Evolutionary conservation across 2,113 vertebrate genomes (phyloP), one percentile per base, ranked within the genome.

Genomic region (Aptenodytes patagonicus): DNA sequence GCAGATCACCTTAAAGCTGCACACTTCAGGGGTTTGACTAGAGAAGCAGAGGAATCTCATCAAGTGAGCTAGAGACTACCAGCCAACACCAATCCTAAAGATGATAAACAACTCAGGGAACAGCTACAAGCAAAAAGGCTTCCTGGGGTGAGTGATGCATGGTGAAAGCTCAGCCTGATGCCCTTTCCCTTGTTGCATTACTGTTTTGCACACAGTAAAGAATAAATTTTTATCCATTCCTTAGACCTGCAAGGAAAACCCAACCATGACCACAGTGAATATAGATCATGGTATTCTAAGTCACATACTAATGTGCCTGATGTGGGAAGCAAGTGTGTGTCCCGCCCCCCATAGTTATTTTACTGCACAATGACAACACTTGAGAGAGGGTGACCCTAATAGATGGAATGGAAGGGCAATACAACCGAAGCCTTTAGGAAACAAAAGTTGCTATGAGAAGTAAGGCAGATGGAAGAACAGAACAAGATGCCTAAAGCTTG

Each of bases 291-390:
- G 52, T 31, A 52, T 54, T 94, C 18, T 40, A 55, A 91, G 26
- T 34, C 62, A 62, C 0, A 0, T 4, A 44, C n/a, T 28, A 34
- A 25, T 1, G 2, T 16, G 40, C 22, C 38, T 17, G 29, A 84
- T 11, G 26, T 4, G 28, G 40, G 60, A 81, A 75, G 18, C 16
- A 51, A 75, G 66, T 6, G 4, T 17, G 24, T 13, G 8, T 15
- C 58, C 36, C 1, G 5, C 12, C 61, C 24, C 47, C 49, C 28
- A 18, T 1, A 34, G 42, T 6, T 80, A 34, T 25, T 66, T 28
- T 40, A 32, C 10, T 32, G n/a, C 55, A 61, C 8, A 73, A 22
- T 22, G n/a, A 44, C 54, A 80, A 10, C 3, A 13, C 15, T 14
- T 29, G 8, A n/a, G 69, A 61, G 7, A 73, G 31, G 31, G 17